These are phyloP conservation scores for Paedocypris micromegethes DNA, from an alignment of 2,797 vertebrate genomes.

Conservation along the genomic window DNA sequence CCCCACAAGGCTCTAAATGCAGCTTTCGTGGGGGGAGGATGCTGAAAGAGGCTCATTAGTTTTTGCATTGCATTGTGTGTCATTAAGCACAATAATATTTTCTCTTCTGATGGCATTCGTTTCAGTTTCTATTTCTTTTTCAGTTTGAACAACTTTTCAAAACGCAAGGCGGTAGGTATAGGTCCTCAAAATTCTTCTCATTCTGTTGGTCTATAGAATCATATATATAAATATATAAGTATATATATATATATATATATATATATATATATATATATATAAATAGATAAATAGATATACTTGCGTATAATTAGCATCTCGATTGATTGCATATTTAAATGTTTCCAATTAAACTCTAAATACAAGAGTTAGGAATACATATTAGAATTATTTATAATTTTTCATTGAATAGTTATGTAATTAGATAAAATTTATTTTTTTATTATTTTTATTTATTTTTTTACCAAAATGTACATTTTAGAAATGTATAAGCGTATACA, in stretches of 20 bases:
- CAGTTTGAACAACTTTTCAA: constrained; percentile 37
- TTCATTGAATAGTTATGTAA: too few relatives aligned
- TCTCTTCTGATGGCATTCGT: constrained; percentile 41
- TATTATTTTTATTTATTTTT: too few relatives aligned
- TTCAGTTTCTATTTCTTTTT: constrained; percentile 34
- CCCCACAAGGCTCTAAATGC: constrained; percentile 55
- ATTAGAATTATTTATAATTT: too few relatives aligned
- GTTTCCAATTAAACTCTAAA: too few relatives aligned
- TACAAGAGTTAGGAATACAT: too few relatives aligned
- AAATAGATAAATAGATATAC: neutral
- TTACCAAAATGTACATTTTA: too few relatives aligned
- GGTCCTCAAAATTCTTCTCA: too few relatives aligned
- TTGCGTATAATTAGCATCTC: neutral
- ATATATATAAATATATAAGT: neutral
- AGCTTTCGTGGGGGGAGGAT: constrained; percentile 53
- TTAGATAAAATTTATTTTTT: too few relatives aligned
- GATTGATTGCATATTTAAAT: too few relatives aligned
- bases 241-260: neutral
- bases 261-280: neutral
- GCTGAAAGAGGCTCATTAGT: constrained; percentile 49
- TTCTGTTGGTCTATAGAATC: neutral
- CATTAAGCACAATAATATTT: constrained; percentile 42
- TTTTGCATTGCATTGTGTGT: constrained; percentile 37
- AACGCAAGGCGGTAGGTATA: too few relatives aligned
- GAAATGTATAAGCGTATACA: too few relatives aligned